Percentiles rank a stretch among this genome's conserved stretches.
phyloP scores from a whole-genome alignment of 2,888 invertebrate species.

The Lysandra coridon region DNA sequence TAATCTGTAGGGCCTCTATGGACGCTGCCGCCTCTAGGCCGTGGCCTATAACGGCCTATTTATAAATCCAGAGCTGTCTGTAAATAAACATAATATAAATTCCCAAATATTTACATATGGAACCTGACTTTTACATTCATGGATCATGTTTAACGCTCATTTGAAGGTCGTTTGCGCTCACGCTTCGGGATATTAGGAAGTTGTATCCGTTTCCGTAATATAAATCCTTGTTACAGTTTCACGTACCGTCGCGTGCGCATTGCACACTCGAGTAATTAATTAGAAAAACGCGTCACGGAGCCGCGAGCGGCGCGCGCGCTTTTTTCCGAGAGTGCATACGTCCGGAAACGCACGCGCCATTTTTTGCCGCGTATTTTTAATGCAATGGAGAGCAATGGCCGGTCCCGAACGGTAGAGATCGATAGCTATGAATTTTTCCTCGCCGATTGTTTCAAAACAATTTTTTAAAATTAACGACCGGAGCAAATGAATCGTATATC shows the following conservation, averaged over 20 bases:
- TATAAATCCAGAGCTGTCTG: too few species aligned
- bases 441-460: slow-evolving; percentile 23
- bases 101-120: not conserved
- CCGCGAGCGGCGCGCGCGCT: slow-evolving; percentile 43
- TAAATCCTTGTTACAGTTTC: slow-evolving; percentile 35
- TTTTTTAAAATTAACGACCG: slow-evolving; percentile 30
- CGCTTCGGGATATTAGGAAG: slow-evolving; percentile 14
- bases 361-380: slow-evolving; percentile 44
- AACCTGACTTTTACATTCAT: not conserved
- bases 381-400: slow-evolving; percentile 43
- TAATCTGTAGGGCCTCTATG: too few species aligned
- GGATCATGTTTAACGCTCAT: not conserved
- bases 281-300: slow-evolving; percentile 52
- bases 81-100: too few species aligned
- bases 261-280: slow-evolving; percentile 45
- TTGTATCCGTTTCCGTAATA: slow-evolving; percentile 37
- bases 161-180: not conserved
- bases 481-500: slow-evolving; percentile 23
- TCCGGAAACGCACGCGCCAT: slow-evolving; percentile 53
- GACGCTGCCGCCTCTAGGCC: too few species aligned
- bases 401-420: slow-evolving; percentile 35
- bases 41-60: too few species aligned
- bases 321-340: slow-evolving; percentile 46
- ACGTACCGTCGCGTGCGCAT: slow-evolving; percentile 44
- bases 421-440: slow-evolving; percentile 31